Evolutionary conservation across 2,113 vertebrate species (phyloP).

Genomic region (Heterotilapia buettikoferi): DNA sequence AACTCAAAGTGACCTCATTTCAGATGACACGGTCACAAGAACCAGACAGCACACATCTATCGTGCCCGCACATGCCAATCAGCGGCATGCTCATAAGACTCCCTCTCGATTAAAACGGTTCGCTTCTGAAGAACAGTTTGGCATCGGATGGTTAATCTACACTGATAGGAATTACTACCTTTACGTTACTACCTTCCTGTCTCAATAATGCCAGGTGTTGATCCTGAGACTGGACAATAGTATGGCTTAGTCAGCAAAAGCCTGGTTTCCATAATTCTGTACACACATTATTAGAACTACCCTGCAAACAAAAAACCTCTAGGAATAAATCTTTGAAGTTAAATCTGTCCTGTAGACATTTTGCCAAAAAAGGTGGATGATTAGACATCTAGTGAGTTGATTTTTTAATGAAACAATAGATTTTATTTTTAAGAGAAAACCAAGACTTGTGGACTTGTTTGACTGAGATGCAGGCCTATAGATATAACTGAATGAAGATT

Average conservation of each 20-base stretch:
- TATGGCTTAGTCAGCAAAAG: slow-evolving; percentile 10
- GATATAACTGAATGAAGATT: background rate
- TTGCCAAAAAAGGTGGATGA: background rate
- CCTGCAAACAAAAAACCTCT: background rate
- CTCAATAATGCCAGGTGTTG: background rate
- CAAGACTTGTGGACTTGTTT: background rate
- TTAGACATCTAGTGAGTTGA: background rate
- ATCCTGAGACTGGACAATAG: slow-evolving; percentile 9
- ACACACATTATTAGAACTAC: background rate
- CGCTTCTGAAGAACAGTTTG: background rate
- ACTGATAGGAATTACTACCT: background rate
- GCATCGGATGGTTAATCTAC: background rate
- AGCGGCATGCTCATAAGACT: background rate
- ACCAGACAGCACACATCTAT: background rate
- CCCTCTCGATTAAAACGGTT: background rate
- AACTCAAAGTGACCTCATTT: background rate
- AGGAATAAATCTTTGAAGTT: background rate
- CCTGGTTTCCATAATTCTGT: background rate
- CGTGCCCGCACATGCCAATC: background rate
- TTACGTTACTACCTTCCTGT: background rate
- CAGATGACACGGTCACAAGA: background rate
- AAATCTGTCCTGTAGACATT: background rate
- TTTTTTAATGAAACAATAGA: background rate
- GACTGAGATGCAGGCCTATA: background rate
- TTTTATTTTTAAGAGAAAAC: background rate